Evolutionary conservation across 2,113 vertebrate species (phyloP).

Genomic region (Crotalus helleri): DNA sequence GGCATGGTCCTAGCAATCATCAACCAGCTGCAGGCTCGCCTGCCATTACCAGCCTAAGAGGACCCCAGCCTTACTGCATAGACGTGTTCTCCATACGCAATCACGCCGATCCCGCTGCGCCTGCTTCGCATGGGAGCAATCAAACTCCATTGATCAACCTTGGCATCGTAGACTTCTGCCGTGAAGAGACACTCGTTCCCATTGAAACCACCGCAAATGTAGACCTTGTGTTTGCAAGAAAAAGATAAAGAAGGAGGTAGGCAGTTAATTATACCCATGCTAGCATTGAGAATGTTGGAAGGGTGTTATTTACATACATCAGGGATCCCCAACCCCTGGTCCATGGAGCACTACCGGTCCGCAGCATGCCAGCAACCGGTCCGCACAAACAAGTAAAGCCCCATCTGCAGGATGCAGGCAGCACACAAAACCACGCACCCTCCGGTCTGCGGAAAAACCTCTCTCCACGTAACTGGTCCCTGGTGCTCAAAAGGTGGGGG

Average conservation of each 20-base stretch:
- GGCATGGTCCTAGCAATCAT: too few relatives aligned
- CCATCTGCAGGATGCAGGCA: too few relatives aligned
- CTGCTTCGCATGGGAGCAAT: constrained; percentile 77
- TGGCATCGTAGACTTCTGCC: constrained; percentile 74
- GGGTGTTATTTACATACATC: background rate
- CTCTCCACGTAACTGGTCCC: too few relatives aligned
- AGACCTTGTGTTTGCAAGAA: constrained; percentile 71
- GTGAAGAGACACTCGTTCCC: constrained; percentile 75
- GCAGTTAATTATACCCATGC: background rate
- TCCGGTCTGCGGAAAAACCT: too few relatives aligned
- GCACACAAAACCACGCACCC: too few relatives aligned
- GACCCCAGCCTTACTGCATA: constrained; percentile 72
- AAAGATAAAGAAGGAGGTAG: background rate
- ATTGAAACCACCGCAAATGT: constrained; percentile 87
- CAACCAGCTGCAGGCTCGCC: background rate
- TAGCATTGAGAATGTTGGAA: background rate
- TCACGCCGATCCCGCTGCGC: constrained; percentile 78
- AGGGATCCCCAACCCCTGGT: too few relatives aligned
- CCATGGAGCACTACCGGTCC: too few relatives aligned
- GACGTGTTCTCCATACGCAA: constrained; percentile 70
- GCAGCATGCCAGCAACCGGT: too few relatives aligned
- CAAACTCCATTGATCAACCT: constrained; percentile 74
- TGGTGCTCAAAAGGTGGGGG: too few relatives aligned
- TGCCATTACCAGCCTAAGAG: background rate
- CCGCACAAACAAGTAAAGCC: too few relatives aligned